Conservation (phyloP, 2,113 vertebrate genomes). For the Neoarius graeffei region DNA sequence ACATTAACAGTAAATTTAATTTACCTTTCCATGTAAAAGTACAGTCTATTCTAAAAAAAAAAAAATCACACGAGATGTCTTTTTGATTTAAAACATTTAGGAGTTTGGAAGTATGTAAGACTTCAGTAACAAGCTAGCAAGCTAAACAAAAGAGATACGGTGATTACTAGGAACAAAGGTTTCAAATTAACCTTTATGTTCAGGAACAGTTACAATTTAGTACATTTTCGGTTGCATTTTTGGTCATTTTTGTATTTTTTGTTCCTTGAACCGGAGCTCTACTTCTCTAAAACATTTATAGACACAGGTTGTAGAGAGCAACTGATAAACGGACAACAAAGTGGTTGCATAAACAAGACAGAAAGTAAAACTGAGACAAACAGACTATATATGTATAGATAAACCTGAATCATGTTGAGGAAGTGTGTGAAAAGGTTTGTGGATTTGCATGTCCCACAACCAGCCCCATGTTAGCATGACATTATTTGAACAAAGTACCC, state of each 20-base stretch:
- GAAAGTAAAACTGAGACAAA: background rate
- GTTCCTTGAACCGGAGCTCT: background rate
- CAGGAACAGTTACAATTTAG: background rate
- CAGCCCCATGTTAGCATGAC: background rate
- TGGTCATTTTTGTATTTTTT: background rate
- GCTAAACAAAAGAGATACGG: background rate
- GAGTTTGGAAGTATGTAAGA: background rate
- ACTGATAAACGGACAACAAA: background rate
- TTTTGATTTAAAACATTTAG: background rate
- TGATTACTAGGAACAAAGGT: background rate
- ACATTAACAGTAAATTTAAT: background rate
- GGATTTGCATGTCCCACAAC: slow-evolving; percentile 32
- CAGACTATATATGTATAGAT: background rate
- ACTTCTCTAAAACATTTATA: slow-evolving; percentile 25
- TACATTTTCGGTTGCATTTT: background rate
- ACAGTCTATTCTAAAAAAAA: background rate
- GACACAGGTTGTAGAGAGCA: background rate
- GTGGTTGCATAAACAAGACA: background rate
- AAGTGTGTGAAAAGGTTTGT: slow-evolving; percentile 4
- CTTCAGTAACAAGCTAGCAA: background rate
- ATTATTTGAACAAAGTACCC: background rate
- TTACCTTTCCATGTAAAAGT: background rate
- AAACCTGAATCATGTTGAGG: background rate
- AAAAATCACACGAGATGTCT: background rate
- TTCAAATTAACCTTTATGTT: background rate